Base-by-base conservation (phyloP, 2,797 vertebrate species). In the Sebastes taczanowskii region DNA sequence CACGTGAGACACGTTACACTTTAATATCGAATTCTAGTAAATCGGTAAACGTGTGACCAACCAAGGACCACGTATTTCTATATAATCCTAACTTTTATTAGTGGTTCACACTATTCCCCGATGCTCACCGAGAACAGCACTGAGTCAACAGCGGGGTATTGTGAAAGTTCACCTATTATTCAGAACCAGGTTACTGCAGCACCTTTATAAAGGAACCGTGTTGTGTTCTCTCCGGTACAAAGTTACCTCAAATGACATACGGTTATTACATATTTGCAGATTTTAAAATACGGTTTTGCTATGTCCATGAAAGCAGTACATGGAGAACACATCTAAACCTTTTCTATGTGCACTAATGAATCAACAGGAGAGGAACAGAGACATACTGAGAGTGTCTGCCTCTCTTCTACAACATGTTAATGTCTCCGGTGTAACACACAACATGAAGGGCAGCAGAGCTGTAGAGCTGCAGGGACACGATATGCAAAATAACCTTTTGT, bases 401-500 rank as follows among this genome's bases (percentile, higher is more conserved):
- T 34, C 3, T 0, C 4, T 11, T 13, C 30, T 0, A 34, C 38
- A 30, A 60, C 42, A 25, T 29, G 52, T 64, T 25, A 27, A 71
- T 29, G 23, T 32, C 29, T 38, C 11, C 11, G 29, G 4, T 22
- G 22, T 11, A 16, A 59, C 53, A 53, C 25, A 4, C 1, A 20
- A 10, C 18, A 35, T 11, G 70, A 77, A 62, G 42, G 30, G 42
- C 67, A 42, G 38, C 38, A 61, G 4, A 42, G 34, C 34, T 35
- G 34, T 11, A 35, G 34, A 0, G 66, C 35, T 42, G 79, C 4
- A 32, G 14, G 30, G 62, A 27, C 23, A 30, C 35, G 52, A 81
- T 62, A 76, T 70, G 86, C 80, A 74, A 82, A 86, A 53, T 22
- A 65, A 74, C 52, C 86, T 85, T 91, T 88, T 85, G 84, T 85